Evolutionary conservation across 2,888 invertebrate species (phyloP).

Genomic region (Spicauda simplicius): DNA sequence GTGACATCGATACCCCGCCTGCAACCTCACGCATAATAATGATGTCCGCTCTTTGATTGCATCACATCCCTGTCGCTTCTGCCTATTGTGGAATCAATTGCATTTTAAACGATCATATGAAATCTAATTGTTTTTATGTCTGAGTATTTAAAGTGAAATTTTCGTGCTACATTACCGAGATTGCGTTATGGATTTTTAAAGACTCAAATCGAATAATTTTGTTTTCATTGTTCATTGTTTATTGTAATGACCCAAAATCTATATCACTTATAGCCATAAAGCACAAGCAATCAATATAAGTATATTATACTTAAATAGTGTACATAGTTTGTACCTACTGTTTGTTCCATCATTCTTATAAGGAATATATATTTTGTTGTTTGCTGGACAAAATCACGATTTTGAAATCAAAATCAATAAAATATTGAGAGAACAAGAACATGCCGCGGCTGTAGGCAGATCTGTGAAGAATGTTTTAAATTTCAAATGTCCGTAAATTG

Average conservation of each 20-base stretch:
- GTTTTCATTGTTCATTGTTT: too few species aligned
- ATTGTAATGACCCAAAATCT: too few species aligned
- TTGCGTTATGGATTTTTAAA: too few species aligned
- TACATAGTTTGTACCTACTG: too few species aligned
- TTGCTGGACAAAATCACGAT: background rate
- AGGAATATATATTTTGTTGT: too few species aligned
- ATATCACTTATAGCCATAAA: too few species aligned
- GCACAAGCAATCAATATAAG: too few species aligned
- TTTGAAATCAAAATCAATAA: background rate
- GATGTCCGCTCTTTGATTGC: slow-evolving; percentile 31
- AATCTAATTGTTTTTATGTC: slow-evolving; percentile 12
- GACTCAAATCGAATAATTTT: too few species aligned
- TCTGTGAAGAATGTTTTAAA: slow-evolving; percentile 19
- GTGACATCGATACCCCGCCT: slow-evolving; percentile 1
- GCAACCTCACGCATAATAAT: slow-evolving; percentile 32
- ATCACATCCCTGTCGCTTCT: slow-evolving; percentile 21
- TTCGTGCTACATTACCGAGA: too few species aligned
- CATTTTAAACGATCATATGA: slow-evolving; percentile 6
- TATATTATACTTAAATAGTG: too few species aligned
- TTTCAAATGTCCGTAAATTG: slow-evolving; percentile 14
- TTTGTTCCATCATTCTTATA: too few species aligned
- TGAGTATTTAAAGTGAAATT: too few species aligned
- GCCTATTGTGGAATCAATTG: slow-evolving; percentile 15
- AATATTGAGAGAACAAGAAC: background rate
- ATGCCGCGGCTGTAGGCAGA: slow-evolving; percentile 1